phyloP scores from a whole-genome alignment of 1,140 invertebrate genomes.

The Antheraea mylitta region DNA sequence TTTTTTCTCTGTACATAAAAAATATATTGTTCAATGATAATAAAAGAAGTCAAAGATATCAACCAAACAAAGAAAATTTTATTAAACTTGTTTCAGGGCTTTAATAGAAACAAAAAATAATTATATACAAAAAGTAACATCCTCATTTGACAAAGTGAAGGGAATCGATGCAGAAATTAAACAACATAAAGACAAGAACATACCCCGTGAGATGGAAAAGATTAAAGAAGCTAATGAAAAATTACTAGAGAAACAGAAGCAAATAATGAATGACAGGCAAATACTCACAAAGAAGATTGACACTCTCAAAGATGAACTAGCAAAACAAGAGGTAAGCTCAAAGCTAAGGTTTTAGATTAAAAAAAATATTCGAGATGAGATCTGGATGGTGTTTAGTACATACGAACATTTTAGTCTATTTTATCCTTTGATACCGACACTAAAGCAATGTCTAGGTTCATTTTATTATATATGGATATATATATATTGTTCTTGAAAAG shows the following conservation, averaged over 20 bases:
- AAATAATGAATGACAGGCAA: constrained; percentile 58
- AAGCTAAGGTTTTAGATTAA: neutral
- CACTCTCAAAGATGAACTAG: constrained; percentile 82
- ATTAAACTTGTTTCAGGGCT: constrained; percentile 40
- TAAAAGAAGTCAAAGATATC: too few species aligned
- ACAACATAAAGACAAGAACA: constrained; percentile 65
- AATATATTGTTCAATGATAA: too few species aligned
- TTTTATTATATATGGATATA: too few species aligned
- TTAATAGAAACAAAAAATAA: constrained; percentile 56
- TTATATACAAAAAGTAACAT: constrained; percentile 51
- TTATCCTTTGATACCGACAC: too few species aligned
- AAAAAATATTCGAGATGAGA: too few species aligned
- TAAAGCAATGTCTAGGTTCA: too few species aligned
- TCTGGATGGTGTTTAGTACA: too few species aligned
- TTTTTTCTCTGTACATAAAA: too few species aligned
- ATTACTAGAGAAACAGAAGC: constrained; percentile 79
- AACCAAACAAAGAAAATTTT: constrained; percentile 1
- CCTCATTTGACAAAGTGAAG: constrained; percentile 72
- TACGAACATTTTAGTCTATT: too few species aligned
- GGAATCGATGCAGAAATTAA: constrained; percentile 63
- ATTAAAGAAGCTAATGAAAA: constrained; percentile 73
- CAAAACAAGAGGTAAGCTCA: constrained; percentile 81
- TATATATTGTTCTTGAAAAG: too few species aligned
- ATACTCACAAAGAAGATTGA: constrained; percentile 70
- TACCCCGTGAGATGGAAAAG: constrained; percentile 63